A percentile compares a stretch with the other conserved stretches of the same genome.
Conservation (phyloP, 2,888 invertebrate species). For the Microctonus aethiopoides region DNA sequence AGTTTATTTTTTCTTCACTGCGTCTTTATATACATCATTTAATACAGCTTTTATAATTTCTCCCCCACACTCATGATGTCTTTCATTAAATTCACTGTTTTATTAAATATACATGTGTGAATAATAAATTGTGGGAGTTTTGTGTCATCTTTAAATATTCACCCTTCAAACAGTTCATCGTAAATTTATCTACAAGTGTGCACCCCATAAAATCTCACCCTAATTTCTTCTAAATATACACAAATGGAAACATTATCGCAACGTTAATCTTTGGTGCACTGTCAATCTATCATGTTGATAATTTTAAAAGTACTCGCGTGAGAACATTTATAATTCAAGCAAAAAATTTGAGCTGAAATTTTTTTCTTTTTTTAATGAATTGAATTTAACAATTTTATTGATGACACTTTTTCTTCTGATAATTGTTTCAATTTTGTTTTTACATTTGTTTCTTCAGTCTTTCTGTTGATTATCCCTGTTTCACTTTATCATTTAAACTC, state of each 20-base stretch:
- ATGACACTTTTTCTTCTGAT: background rate
- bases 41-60: background rate
- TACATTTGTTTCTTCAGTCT: background rate
- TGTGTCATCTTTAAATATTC: background rate
- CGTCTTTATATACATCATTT: background rate
- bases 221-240: constrained; percentile 4
- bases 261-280: background rate
- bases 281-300: background rate
- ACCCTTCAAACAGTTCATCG: background rate
- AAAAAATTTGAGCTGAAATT: background rate
- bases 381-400: background rate
- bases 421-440: background rate
- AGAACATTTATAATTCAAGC: background rate
- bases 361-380: background rate
- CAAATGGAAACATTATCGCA: background rate
- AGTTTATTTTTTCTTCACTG: constrained; percentile 1
- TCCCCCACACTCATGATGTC: background rate
- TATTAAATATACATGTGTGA: background rate
- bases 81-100: background rate
- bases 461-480: constrained; percentile 30
- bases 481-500: constrained; percentile 10
- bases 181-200: background rate
- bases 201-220: background rate
- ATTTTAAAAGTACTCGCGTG: background rate
- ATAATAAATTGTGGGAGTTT: constrained; percentile 1